Evolutionary conservation across 2,113 vertebrate species (phyloP).

Genomic region (Corythoichthys haematopterus): DNA sequence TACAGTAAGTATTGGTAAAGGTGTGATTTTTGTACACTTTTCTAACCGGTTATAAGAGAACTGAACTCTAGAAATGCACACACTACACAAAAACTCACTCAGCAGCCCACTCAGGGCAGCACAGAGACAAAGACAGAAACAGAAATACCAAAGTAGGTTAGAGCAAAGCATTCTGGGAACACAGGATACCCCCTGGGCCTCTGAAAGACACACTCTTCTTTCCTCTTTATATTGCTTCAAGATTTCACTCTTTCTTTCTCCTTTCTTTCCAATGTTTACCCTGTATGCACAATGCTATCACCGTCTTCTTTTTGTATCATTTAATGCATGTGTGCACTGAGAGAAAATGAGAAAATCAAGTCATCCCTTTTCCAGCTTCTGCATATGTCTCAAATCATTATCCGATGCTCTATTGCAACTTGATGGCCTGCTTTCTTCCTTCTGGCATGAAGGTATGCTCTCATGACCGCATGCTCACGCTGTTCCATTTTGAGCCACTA

Average conservation of each 20-base stretch:
- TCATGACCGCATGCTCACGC: conserved; percentile 5
- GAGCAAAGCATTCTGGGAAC: conserved; percentile 72
- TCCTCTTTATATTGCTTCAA: conserved; percentile 29
- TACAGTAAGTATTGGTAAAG: neutral
- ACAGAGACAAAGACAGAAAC: conserved; percentile 66
- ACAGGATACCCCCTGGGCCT: conserved; percentile 71
- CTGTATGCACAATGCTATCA: neutral
- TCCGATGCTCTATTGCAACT: neutral
- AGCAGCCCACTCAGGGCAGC: conserved; percentile 54
- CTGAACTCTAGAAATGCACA: conserved; percentile 7
- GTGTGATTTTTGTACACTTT: neutral
- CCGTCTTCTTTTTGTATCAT: neutral
- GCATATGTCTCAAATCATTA: neutral
- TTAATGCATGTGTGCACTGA: neutral
- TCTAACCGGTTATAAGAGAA: neutral
- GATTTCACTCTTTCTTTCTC: conserved; percentile 18
- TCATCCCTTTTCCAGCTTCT: conserved; percentile 2
- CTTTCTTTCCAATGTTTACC: neutral
- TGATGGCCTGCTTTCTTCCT: neutral
- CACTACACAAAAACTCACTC: conserved; percentile 22
- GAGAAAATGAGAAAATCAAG: neutral
- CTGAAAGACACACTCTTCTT: conserved; percentile 55
- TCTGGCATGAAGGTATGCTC: neutral
- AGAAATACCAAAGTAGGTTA: conserved; percentile 77
- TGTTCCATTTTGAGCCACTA: conserved; percentile 30